Evolutionary conservation across 2,797 vertebrate genomes (phyloP), one percentile per base, ranked within the genome.

Genomic region (Caiman crocodilus): DNA sequence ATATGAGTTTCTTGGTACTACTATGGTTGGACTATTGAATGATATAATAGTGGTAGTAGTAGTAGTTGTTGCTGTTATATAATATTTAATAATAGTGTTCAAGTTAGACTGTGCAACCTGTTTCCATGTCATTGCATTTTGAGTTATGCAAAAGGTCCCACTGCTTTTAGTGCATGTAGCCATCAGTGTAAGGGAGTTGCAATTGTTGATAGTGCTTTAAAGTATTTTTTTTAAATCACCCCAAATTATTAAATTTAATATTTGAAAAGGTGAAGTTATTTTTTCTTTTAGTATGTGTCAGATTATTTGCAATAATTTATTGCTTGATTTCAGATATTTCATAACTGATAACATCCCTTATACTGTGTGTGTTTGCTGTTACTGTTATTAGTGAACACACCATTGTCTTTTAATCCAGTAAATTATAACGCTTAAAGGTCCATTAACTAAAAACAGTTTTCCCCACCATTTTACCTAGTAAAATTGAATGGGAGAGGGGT

Each of bases 351-450:
- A 16, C 59, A 32, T 6, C 20, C 3, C 8, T 87, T 88, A 28
- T 18, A 26, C 0, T 69, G 35, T 13, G 28, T 8, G 14, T n/a
- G 56, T n/a, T 84, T 61, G 60, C 21, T 42, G 25, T 5, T 74
- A 79, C 6, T 15, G 1, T 88, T 76, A 91, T 89, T 89, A 76
- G 65, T 89, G 78, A 95, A 84, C 6, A 89, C 25, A 89, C 85
- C 80, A 69, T 74, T 86, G 76, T 89, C 60, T 79, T 23, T 89
- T 86, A 84, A 89, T 81, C 79, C 42, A 83, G 3, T 5, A 76
- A 63, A 15, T 64, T 87, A 82, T 85, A 82, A n/a, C 84, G 3
- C 10, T 90, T 87, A 85, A 81, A 94, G 42, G 26, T 89, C 82
- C 58, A 80, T 90, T 90, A 90, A 89, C 11, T 4, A 82, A 32